Evolutionary conservation across 2,113 vertebrate species (phyloP).

Genomic region (Marmota flaviventris): DNA sequence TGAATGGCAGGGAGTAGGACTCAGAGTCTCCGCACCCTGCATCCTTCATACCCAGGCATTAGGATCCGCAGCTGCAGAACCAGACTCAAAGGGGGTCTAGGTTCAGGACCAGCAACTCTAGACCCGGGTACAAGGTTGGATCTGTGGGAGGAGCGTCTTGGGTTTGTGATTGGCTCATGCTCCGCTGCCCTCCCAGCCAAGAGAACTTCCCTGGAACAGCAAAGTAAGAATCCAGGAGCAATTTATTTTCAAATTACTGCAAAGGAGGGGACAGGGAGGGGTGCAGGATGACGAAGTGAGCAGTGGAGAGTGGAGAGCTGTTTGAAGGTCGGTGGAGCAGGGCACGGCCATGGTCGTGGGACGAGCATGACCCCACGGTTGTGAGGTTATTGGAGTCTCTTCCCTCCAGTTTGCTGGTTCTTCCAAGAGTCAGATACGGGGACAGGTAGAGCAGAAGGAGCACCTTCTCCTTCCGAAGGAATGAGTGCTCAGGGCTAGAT

Average conservation of each 20-base stretch:
- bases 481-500: neutral
- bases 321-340: accelerated
- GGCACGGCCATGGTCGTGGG: neutral
- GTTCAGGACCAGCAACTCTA: neutral
- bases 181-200: too few relatives aligned
- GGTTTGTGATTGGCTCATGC: neutral
- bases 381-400: neutral
- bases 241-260: neutral
- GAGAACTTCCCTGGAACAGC: neutral
- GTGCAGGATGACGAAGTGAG: neutral
- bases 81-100: neutral
- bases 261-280: neutral
- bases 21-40: neutral
- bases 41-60: neutral
- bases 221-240: neutral
- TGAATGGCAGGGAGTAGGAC: neutral
- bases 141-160: accelerated
- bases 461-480: too few relatives aligned
- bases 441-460: neutral
- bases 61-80: neutral
- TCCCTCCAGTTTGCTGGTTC: neutral
- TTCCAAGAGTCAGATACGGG: neutral
- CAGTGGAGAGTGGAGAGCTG: accelerated
- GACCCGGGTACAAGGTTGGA: neutral
- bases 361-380: neutral